Base-by-base conservation (phyloP, 2,797 vertebrate species). In the Malurus leucopterus region DNA sequence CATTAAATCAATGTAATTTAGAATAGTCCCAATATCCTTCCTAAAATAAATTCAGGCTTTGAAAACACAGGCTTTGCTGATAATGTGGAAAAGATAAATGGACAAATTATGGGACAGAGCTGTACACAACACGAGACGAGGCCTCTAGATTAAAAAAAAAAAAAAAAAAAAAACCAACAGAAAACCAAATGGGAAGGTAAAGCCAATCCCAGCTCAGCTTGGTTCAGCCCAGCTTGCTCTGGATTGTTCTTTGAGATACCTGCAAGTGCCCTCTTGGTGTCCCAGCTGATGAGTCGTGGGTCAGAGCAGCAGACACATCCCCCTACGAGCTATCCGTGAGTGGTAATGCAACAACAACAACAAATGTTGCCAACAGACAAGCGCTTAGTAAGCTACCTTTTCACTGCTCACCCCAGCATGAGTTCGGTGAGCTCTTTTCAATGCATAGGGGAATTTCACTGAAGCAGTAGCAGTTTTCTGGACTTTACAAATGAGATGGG, bases 221-320 rank as follows among this genome's bases (percentile, higher is more conserved):
- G 23, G 8, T 38, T 91, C 61, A 55, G 41, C 14, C 13, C 61
- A 78, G 26, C 8, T 72, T 29, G 26, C 16, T 44, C 36, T 20
- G 30, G 36, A 77, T 44, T 63, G 11, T 40, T 44, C 23, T 41
- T 47, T 24, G 59, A 58, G 55, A 58, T 3, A 59, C 13, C 30
- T 69, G 18, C 41, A 73, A 38, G 32, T 30, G 18, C 14, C 36
- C 13, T 20, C 21, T 2, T 0, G 1, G 8, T 15, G 12, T 64
- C 22, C 18, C 46, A 57, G 34, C 20, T 63, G 26, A 59, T 5
- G 3, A 40, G 19, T 13, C 0, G 0, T 27, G 24, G 2, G 1
- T 41, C 54, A 79, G 24, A 41, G 38, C 30, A 67, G 41, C 2
- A 50, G 34, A 44, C 4, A 9, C 3, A 44, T 22, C 20, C 26